Conservation (phyloP, 2,888 invertebrate species). For the Tinea trinotella region DNA sequence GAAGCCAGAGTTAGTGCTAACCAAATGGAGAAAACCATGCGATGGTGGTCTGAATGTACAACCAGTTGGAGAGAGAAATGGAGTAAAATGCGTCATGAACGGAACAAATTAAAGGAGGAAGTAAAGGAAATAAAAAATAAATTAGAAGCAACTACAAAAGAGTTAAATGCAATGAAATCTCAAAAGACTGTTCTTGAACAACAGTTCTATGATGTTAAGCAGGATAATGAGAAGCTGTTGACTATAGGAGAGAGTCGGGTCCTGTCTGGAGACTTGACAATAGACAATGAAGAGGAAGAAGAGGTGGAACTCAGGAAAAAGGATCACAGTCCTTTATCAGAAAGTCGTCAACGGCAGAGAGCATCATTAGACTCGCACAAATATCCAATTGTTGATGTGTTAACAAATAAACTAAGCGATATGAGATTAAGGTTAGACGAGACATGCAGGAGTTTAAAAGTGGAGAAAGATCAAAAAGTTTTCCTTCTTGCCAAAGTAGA, state of each 20-base stretch:
- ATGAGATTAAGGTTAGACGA: constrained; percentile 52
- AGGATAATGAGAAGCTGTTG: constrained; percentile 85
- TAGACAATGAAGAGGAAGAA: constrained; percentile 57
- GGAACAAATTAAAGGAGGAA: constrained; percentile 94
- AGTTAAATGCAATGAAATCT: constrained; percentile 79
- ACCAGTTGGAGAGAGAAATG: constrained; percentile 97
- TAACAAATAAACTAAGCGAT: constrained; percentile 55
- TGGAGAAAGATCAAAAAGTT: constrained; percentile 57
- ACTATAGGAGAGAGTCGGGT: constrained; percentile 60
- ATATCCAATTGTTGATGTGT: constrained; percentile 55
- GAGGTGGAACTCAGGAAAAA: constrained; percentile 56
- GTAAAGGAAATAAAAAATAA: constrained; percentile 85
- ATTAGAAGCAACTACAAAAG: constrained; percentile 84
- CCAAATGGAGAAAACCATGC: constrained; percentile 99
- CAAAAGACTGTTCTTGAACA: constrained; percentile 85
- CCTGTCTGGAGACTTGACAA: constrained; percentile 46
- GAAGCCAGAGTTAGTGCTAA: constrained; percentile 94
- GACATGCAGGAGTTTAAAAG: constrained; percentile 50
- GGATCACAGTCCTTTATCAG: constrained; percentile 42
- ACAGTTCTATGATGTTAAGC: constrained; percentile 82
- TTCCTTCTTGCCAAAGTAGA: constrained; percentile 55
- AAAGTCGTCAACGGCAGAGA: constrained; percentile 38
- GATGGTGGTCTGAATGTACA: constrained; percentile 99
- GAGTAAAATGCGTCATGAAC: constrained; percentile 92
- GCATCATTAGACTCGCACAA: constrained; percentile 63